Evolutionary conservation across 2,113 vertebrate species (phyloP).

Genomic region (Saguinus midas): DNA sequence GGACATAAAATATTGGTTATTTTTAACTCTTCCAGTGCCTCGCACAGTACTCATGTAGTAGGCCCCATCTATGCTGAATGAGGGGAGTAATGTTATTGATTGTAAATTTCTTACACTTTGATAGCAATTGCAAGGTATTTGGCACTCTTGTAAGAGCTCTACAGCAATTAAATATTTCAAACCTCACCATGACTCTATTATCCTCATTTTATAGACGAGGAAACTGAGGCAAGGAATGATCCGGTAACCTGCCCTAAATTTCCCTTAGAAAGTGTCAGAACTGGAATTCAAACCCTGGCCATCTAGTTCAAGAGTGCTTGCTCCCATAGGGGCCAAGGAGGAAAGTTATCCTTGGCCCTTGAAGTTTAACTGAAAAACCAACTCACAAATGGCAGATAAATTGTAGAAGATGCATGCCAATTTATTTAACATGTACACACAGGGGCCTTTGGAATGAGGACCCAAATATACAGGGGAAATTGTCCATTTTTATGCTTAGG

Average conservation of each 20-base stretch:
- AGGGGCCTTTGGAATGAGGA: too few species aligned
- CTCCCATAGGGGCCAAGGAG: not conserved
- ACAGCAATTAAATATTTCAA: not conserved
- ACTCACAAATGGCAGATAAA: too few species aligned
- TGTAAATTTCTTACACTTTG: not conserved
- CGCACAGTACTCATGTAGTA: not conserved
- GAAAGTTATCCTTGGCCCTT: too few species aligned
- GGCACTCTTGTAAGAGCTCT: not conserved
- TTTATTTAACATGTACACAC: too few species aligned
- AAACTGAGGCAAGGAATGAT: not conserved
- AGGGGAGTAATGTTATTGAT: not conserved
- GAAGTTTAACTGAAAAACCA: too few species aligned
- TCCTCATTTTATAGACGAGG: not conserved
- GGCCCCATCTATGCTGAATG: not conserved
- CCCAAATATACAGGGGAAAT: too few species aligned
- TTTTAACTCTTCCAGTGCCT: not conserved
- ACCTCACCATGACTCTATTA: not conserved
- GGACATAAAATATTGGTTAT: not conserved
- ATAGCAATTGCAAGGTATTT: not conserved
- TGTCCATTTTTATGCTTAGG: too few species aligned
- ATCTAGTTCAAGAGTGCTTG: not conserved
- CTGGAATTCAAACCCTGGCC: not conserved
- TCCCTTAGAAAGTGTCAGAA: not conserved
- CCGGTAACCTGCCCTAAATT: not conserved
- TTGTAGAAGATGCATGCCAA: too few species aligned